Base-by-base conservation (phyloP, 2,888 invertebrate species). In the Schizaphis graminum region DNA sequence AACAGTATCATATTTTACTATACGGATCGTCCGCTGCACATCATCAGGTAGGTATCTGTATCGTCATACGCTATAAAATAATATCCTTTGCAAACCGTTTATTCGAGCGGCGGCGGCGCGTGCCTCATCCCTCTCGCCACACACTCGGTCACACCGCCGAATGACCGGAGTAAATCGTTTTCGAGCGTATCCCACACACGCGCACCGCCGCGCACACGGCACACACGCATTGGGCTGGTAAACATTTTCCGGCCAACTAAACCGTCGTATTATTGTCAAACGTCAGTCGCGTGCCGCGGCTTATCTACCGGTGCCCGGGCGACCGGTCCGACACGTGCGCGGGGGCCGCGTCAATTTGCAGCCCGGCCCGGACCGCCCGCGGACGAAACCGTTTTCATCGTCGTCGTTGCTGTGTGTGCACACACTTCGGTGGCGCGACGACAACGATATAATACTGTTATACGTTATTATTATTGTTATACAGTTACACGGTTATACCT, bases 211-310 rank as follows among this genome's bases (percentile, higher is more conserved):
- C 24, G 13, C 85, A 47, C 86, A 67, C 53, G 26, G 47, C 57
- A n/a, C 24, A 53, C 44, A 61, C 35, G 77, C 57, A 57, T 13
- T 35, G 21, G 89, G n/a, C 89, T 26, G 90, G 90, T 94, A 94
- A 94, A 94, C 90, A 67, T 94, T 94, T 94, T 94, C 94, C 94
- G 94, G 94, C 94, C 94, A 91, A 94, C 94, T 94, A 94, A 94
- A 94, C 90, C 94, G 41, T 35, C 44, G 92, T 35, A 90, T 90
- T 89, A 93, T 61, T 87, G 94, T 67, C 90, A 53, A 91, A 94
- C 91, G 91, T 44, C 35, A 44, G 94, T 94, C 94, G 94, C 94
- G 94, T 94, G 94, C 86, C 90, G 91, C 28, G 94, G 91, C 91
- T 91, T 91, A 91, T 94, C 91, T 87, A 41, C 49, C 93, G 90